Conservation (phyloP, 2,888 invertebrate genomes). For the Actias luna region DNA sequence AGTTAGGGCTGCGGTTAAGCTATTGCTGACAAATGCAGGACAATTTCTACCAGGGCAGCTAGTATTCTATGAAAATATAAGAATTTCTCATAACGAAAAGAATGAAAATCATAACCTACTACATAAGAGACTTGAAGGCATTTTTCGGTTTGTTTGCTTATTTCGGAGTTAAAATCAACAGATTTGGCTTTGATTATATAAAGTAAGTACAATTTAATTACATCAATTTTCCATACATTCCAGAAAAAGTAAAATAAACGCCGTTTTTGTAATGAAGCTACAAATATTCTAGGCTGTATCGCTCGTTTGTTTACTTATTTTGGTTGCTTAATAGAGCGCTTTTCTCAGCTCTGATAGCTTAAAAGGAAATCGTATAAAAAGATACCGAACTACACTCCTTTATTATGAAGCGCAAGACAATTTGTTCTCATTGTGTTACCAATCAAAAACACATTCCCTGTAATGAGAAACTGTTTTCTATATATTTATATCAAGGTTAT, state of each 20-base stretch:
- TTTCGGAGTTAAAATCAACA: neutral
- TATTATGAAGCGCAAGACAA: neutral
- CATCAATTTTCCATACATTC: no score
- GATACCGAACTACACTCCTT: neutral
- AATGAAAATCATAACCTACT: neutral
- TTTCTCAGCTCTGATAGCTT: no score
- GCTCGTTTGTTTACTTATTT: no score
- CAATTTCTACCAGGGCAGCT: no score
- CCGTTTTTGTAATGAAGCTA: no score
- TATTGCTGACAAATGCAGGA: no score
- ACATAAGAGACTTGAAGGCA: neutral
- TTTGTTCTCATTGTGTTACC: neutral
- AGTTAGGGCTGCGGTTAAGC: no score
- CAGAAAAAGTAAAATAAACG: no score
- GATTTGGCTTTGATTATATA: neutral
- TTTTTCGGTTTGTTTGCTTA: neutral
- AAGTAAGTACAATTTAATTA: no score
- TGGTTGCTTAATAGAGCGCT: no score
- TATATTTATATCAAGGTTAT: neutral
- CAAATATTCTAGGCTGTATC: no score
- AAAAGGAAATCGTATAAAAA: neutral
- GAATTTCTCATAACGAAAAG: neutral
- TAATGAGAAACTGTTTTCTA: neutral
- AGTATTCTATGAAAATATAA: no score
- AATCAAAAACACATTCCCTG: constrained; percentile 7